phyloP scores from a whole-genome alignment of 2,888 invertebrate species.

The Boloria euphrosyne region DNA sequence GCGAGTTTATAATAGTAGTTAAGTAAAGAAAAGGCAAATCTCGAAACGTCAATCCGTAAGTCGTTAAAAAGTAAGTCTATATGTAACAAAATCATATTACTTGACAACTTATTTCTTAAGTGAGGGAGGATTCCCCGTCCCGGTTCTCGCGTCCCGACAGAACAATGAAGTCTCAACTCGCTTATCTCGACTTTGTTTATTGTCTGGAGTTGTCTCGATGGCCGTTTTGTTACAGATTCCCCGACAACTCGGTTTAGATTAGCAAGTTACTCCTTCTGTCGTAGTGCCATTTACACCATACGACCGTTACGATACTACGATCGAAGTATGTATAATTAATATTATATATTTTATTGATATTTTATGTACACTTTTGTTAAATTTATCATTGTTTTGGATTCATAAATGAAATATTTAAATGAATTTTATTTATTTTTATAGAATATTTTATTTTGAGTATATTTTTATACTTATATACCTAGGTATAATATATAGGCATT shows the following conservation, averaged over 20 bases:
- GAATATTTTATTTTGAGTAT: no score
- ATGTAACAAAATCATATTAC: slow-evolving; percentile 31
- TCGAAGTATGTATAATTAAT: slow-evolving; percentile 26
- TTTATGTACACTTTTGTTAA: no score
- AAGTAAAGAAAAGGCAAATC: no score
- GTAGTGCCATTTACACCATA: slow-evolving; percentile 48
- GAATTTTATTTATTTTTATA: no score
- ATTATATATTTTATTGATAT: neutral
- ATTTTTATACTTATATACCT: no score
- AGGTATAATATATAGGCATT: no score
- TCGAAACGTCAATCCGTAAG: no score
- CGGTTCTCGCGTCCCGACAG: slow-evolving; percentile 48
- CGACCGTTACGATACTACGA: slow-evolving; percentile 41
- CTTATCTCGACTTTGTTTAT: slow-evolving; percentile 75
- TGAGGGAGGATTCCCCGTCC: slow-evolving; percentile 45
- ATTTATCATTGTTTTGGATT: no score
- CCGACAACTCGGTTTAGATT: slow-evolving; percentile 68
- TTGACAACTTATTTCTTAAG: slow-evolving; percentile 56
- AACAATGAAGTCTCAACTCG: slow-evolving; percentile 59
- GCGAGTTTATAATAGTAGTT: no score
- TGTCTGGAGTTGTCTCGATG: slow-evolving; percentile 73
- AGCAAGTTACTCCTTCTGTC: slow-evolving; percentile 65
- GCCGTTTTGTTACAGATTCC: slow-evolving; percentile 72
- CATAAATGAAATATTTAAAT: no score
- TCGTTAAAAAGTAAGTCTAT: neutral